Base-by-base conservation (phyloP, 2,888 invertebrate species). In the Danaus chrysippus region DNA sequence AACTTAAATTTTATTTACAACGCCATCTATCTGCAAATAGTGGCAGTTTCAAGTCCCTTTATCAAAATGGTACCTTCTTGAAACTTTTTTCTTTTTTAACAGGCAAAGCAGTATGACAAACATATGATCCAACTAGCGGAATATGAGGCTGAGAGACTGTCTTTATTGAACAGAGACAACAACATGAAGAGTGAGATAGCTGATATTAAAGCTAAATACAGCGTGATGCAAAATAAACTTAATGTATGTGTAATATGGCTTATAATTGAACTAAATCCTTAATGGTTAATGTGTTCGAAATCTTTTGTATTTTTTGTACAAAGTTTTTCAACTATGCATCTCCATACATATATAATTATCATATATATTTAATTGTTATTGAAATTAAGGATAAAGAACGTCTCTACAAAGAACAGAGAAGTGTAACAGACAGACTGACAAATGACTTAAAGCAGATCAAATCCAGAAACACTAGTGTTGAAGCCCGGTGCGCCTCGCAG, bases 341-440 rank as follows among this genome's bases (percentile, higher is more conserved):
- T 6, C 6, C 8, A 23, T 23, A 23, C 23, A 23, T 23, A 23
- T 23, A 3, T 23, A 23, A 23, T 34, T 5, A n/a, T n/a, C 6
- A 5, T 34, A 34, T 5, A 34, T 34, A 34, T 34, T 34, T 34
- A 5, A 34, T 34, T 34, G 6, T 34, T 34, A 34, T 34, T 34
- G 23, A 34, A 34, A 34, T 34, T 34, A 34, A 89, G 89, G 90
- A 89, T 58, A 89, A 87, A 68, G 89, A 90, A 2, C 81, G 82
- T 0, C 72, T 79, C 0, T 84, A 82, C 72, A 84, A 83, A 59
- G 88, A 88, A 46, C 81, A 83, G 12, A 68, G 87, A 0, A 81
- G 82, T 9, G 76, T 79, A 13, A 60, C 77, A 2, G 87, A 90
- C 73, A 84, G 68, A 63, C 71, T 83, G 10, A 61, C 74, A 0